Evolutionary conservation across 2,797 vertebrate species (phyloP).

Genomic region (Aphelocoma californica): DNA sequence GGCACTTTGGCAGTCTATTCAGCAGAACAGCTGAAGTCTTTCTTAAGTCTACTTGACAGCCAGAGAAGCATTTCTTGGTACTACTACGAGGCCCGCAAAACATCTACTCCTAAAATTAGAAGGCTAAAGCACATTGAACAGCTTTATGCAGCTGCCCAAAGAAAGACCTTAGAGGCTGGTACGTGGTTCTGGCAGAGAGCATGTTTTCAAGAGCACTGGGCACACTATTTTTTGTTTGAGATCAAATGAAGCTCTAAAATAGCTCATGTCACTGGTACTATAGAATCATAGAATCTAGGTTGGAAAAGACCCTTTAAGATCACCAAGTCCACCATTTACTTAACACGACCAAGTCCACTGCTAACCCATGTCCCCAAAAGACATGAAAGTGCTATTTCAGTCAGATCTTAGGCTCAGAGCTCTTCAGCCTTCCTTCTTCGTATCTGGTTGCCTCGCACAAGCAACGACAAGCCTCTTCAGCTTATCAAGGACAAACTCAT

Average conservation of each 20-base stretch:
- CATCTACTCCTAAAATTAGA: neutral
- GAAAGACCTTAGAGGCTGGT: neutral
- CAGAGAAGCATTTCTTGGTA: neutral
- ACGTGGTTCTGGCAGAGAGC: neutral
- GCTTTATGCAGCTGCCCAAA: neutral
- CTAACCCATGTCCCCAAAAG: neutral
- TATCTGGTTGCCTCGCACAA: neutral
- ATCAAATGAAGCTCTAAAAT: neutral
- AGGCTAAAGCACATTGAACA: neutral
- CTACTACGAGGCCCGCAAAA: neutral
- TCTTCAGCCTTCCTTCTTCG: neutral
- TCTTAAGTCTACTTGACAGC: neutral
- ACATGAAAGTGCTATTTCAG: neutral
- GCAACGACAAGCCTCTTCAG: neutral
- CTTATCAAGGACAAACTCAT: neutral
- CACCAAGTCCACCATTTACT: neutral
- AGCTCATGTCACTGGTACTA: neutral
- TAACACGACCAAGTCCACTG: neutral
- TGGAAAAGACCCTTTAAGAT: neutral
- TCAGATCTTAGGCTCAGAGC: neutral
- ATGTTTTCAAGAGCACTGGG: neutral
- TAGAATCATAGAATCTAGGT: neutral
- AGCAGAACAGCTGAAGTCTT: neutral
- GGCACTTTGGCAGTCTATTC: neutral
- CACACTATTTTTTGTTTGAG: neutral